Conservation (phyloP, 2,797 vertebrate species). For the Phrynocephalus guinanensis region DNA sequence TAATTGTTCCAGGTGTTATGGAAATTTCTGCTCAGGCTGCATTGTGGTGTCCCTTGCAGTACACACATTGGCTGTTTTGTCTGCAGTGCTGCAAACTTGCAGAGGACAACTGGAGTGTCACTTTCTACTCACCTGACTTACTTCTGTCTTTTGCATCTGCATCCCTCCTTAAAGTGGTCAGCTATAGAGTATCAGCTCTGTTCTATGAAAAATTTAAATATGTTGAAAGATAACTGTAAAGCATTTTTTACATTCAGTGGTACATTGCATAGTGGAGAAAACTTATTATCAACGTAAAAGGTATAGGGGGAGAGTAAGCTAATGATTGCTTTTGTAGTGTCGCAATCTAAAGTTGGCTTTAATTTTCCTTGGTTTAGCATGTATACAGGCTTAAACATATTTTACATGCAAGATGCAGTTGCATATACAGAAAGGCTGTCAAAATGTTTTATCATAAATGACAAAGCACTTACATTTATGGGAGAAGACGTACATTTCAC, state of each 20-base stretch:
- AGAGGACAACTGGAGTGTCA: neutral
- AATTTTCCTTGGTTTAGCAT: neutral
- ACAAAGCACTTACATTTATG: too few relatives aligned
- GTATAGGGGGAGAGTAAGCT: neutral
- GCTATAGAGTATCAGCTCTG: neutral
- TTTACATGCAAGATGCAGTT: neutral
- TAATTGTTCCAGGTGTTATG: neutral
- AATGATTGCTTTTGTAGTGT: neutral
- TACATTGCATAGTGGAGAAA: neutral
- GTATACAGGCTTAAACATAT: neutral
- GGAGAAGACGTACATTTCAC: neutral
- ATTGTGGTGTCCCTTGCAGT: neutral
- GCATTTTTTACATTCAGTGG: neutral
- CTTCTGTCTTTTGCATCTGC: neutral
- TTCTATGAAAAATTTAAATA: neutral
- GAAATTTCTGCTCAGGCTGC: neutral
- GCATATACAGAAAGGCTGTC: neutral
- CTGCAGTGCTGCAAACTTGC: neutral
- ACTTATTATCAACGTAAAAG: neutral
- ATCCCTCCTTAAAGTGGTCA: neutral
- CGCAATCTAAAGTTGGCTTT: neutral
- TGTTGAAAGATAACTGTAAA: neutral
- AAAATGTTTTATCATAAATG: too few relatives aligned
- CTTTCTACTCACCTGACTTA: neutral
- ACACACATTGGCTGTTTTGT: neutral